These are phyloP conservation scores for Laterallus jamaicensis DNA, from an alignment of 2,113 vertebrate genomes.

Conservation along the genomic window DNA sequence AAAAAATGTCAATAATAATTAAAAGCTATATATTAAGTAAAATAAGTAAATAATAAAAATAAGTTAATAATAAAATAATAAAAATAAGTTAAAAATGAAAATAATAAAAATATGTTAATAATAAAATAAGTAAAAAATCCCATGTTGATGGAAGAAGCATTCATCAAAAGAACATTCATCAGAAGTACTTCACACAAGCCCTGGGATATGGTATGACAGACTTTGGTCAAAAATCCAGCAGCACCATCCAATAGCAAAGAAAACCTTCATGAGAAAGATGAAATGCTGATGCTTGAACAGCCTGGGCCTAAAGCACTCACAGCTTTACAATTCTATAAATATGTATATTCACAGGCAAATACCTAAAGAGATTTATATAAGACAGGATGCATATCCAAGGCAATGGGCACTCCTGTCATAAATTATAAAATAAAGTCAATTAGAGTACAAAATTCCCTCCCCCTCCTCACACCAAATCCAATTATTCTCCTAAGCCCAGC, in stretches of 20 bases:
- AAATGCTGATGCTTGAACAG: not conserved
- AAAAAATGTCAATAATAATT: not conserved
- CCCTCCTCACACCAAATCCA: constrained; percentile 39
- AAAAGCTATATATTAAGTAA: too few species aligned
- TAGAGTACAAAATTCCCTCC: constrained; percentile 39
- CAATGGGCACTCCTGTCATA: not conserved
- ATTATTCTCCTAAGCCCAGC: not conserved
- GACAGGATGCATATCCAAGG: not conserved
- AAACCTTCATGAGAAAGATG: not conserved
- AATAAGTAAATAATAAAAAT: too few species aligned
- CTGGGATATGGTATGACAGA: rapidly evolving
- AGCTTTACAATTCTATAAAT: constrained; percentile 26
- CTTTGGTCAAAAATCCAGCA: not conserved
- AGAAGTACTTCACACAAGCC: not conserved
- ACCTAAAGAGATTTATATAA: constrained; percentile 8
- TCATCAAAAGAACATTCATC: not conserved
- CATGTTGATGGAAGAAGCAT: not conserved
- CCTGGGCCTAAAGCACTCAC: not conserved
- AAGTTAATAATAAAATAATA: too few species aligned
- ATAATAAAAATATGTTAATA: too few species aligned
- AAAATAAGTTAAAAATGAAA: too few species aligned
- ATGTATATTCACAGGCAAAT: constrained; percentile 25
- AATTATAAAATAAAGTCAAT: constrained; percentile 65
- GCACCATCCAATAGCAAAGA: not conserved
- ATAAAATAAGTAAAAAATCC: too few species aligned